Conservation (phyloP, 2,113 vertebrate species). For the Myotis lucifugus region DNA sequence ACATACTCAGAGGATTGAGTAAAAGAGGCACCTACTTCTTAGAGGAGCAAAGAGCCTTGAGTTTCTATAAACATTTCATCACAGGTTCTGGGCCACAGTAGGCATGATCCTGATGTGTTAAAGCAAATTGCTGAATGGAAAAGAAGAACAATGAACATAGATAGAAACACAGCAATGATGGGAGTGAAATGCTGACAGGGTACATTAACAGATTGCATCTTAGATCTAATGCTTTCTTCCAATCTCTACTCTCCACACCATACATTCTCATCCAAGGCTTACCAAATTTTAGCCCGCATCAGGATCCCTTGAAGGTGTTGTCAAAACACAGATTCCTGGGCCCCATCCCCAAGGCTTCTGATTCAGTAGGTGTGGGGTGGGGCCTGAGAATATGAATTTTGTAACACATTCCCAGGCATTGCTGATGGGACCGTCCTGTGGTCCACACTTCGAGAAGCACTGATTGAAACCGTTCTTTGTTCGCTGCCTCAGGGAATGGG, state of each 20-base stretch:
- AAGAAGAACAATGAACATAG: background rate
- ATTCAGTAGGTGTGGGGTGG: background rate
- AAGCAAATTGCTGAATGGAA: background rate
- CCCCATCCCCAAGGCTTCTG: background rate
- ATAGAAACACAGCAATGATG: background rate
- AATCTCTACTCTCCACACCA: background rate
- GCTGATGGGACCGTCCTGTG: background rate
- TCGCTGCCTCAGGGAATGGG: background rate
- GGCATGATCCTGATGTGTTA: background rate
- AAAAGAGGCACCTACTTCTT: background rate
- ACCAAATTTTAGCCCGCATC: background rate
- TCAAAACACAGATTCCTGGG: background rate
- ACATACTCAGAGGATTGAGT: background rate
- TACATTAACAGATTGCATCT: accelerated
- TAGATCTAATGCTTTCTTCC: background rate
- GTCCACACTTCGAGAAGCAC: background rate
- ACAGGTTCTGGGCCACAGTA: background rate
- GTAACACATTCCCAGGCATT: background rate
- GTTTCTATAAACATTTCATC: background rate
- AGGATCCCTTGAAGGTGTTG: background rate
- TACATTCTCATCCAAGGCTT: background rate
- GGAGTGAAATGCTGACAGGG: background rate
- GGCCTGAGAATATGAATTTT: background rate
- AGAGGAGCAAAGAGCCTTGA: background rate
- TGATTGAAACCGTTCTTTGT: background rate